Evolutionary conservation across 2,113 vertebrate genomes (phyloP).

Genomic region (Varanus salvator): DNA sequence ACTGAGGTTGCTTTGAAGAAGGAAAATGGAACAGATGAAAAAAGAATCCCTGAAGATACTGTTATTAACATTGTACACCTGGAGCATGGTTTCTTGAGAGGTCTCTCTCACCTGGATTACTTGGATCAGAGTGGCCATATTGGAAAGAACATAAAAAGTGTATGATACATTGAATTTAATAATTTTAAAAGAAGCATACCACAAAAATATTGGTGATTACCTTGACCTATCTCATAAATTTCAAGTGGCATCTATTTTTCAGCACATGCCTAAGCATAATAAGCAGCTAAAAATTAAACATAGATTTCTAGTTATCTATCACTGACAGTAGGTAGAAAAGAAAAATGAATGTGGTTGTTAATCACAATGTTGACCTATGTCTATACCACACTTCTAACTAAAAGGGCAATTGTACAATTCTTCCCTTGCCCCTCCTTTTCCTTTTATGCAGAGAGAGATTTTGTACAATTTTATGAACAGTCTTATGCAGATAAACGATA

Average conservation of each 20-base stretch:
- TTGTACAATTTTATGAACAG: neutral
- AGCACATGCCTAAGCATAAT: neutral
- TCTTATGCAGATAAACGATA: neutral
- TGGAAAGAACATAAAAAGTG: neutral
- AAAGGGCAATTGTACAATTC: neutral
- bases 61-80: neutral
- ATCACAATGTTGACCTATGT: neutral
- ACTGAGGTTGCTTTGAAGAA: constrained; percentile 67
- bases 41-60: neutral
- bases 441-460: constrained; percentile 4
- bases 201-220: neutral
- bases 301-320: constrained; percentile 2
- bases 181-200: neutral
- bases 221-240: neutral
- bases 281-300: neutral
- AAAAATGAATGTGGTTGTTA: neutral
- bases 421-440: neutral
- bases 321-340: neutral
- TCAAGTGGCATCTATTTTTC: constrained; percentile 45
- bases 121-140: no score
- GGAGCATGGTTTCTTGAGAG: neutral
- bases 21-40: neutral
- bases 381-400: neutral
- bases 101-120: neutral
- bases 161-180: rapidly evolving